These are phyloP conservation scores for Coranthus polyacanthus DNA, from an alignment of 2,797 vertebrate species.

Conservation along the genomic window DNA sequence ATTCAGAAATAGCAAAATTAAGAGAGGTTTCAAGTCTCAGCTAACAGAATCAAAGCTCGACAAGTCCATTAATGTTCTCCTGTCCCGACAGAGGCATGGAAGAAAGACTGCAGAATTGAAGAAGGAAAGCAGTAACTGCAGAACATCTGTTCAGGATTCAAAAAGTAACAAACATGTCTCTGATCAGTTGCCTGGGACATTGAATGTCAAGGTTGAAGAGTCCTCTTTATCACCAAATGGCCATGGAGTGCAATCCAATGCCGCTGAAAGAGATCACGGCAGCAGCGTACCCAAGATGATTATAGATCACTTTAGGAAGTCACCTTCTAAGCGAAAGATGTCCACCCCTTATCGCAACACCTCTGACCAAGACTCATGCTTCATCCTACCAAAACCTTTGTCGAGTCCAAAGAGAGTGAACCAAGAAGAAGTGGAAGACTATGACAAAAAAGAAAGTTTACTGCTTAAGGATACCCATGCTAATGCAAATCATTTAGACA, in stretches of 20 bases:
- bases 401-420: constrained; percentile 90
- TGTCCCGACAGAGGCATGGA: constrained; percentile 87
- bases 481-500: constrained; percentile 64
- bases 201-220: constrained; percentile 75
- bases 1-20: constrained; percentile 89
- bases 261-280: constrained; percentile 66
- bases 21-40: constrained; percentile 88
- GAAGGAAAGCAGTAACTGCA: constrained; percentile 84
- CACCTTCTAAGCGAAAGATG: constrained; percentile 87
- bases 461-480: constrained; percentile 84
- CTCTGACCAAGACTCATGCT: constrained; percentile 93
- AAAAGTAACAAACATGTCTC: constrained; percentile 68
- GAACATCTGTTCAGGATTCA: constrained; percentile 79
- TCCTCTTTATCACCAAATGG: constrained; percentile 74
- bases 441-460: constrained; percentile 89
- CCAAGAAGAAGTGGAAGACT: constrained; percentile 87
- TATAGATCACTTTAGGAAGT: constrained; percentile 83
- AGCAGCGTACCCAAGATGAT: constrained; percentile 70
- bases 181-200: constrained; percentile 75
- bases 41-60: constrained; percentile 89
- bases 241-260: constrained; percentile 70
- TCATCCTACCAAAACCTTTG: constrained; percentile 94
- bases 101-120: constrained; percentile 85
- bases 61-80: constrained; percentile 89
- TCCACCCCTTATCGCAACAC: constrained; percentile 93